A percentile compares a stretch with the other conserved stretches of the same genome.
Conservation (phyloP, 2,113 vertebrate genomes). For the Gambusia holbrooki region DNA sequence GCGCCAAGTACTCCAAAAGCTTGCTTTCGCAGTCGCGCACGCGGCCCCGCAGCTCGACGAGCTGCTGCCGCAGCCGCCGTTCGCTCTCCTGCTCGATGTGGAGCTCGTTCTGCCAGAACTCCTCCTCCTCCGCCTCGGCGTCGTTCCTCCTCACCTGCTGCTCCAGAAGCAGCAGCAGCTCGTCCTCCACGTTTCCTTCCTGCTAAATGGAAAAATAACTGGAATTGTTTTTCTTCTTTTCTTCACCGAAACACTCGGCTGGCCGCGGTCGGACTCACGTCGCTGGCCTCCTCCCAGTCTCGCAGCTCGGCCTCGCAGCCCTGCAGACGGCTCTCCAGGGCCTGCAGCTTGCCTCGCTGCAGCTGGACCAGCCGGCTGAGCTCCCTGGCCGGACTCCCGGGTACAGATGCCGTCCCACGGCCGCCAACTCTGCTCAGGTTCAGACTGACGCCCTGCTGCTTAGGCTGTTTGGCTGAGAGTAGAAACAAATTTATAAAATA, state of each 20-base stretch:
- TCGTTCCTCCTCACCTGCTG: constrained; percentile 91
- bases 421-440: constrained; percentile 61
- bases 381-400: constrained; percentile 80
- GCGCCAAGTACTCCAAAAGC: constrained; percentile 84
- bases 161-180: constrained; percentile 88
- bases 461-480: constrained; percentile 65
- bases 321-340: constrained; percentile 88
- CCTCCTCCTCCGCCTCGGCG: constrained; percentile 92
- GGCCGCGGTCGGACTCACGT: constrained; percentile 51
- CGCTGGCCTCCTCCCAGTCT: constrained; percentile 84
- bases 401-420: constrained; percentile 50
- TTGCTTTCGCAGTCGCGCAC: constrained; percentile 87
- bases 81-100: constrained; percentile 95
- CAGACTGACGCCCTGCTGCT: constrained; percentile 58
- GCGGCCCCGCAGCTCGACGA: constrained; percentile 87
- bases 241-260: background rate
- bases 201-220: constrained; percentile 1
- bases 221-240: background rate
- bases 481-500: background rate
- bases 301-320: constrained; percentile 86
- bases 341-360: constrained; percentile 90
- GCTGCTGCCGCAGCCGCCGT: constrained; percentile 88
- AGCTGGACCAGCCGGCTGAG: constrained; percentile 87
- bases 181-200: constrained; percentile 82
- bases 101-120: constrained; percentile 95